Conservation (phyloP, 2,113 vertebrate genomes). For the Sinocyclocheilus anshuiensis region DNA sequence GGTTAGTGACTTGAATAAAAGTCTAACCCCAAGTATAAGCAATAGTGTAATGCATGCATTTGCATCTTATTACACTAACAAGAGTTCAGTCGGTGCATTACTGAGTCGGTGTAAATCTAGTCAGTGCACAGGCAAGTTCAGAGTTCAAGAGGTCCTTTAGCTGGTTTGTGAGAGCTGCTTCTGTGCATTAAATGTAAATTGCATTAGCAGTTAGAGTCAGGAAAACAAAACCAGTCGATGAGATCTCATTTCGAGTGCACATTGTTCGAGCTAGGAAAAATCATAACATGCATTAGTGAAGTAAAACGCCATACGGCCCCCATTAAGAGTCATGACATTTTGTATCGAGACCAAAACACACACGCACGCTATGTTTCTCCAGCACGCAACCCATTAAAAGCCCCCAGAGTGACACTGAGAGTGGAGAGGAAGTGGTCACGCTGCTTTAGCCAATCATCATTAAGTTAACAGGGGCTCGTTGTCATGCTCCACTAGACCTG, state of each 20-base stretch:
- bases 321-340: not conserved
- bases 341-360: conserved; percentile 9
- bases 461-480: conserved; percentile 54
- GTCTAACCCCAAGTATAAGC: too few relatives aligned
- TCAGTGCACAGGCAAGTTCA: not conserved
- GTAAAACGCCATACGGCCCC: conserved; percentile 1
- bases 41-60: not conserved
- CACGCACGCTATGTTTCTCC: conserved; percentile 13
- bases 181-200: not conserved
- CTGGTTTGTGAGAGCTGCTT: not conserved
- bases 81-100: not conserved
- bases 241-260: not conserved
- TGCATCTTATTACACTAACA: not conserved
- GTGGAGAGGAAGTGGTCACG: not conserved
- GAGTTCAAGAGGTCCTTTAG: not conserved
- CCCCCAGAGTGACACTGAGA: not conserved
- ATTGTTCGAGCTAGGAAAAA: not conserved
- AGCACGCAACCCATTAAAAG: conserved; percentile 20
- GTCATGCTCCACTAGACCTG: conserved; percentile 68
- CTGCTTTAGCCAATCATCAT: conserved; percentile 43
- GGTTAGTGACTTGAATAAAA: too few relatives aligned
- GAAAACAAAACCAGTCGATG: not conserved
- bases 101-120: not conserved
- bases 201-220: not conserved
- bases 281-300: conserved; percentile 19